Evolutionary conservation across 2,797 vertebrate species (phyloP).

Genomic region (Masticophis lateralis): DNA sequence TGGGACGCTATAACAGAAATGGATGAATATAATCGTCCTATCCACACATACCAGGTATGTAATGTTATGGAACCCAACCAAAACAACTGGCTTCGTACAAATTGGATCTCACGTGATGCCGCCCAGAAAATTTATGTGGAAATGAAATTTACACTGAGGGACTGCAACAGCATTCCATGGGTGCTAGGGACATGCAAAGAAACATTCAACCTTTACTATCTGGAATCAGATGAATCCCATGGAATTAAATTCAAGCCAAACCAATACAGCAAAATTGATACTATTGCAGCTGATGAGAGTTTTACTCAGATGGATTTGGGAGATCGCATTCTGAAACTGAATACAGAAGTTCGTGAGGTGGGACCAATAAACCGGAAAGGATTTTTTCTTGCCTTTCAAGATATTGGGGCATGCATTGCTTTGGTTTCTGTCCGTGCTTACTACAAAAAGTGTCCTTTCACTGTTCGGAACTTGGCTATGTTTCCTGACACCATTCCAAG

Average conservation of each 20-base stretch:
- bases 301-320: constrained; percentile 97
- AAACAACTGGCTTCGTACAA: constrained; percentile 96
- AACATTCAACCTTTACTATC: constrained; percentile 92
- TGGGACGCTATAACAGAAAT: constrained; percentile 97
- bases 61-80: constrained; percentile 96
- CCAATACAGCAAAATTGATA: constrained; percentile 92
- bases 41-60: constrained; percentile 95
- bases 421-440: constrained; percentile 91
- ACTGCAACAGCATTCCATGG: constrained; percentile 96
- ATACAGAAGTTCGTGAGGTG: constrained; percentile 93
- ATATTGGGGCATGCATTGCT: constrained; percentile 94
- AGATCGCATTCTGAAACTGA: constrained; percentile 93
- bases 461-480: constrained; percentile 86
- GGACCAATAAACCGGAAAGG: constrained; percentile 89
- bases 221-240: constrained; percentile 89
- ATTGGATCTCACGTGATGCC: constrained; percentile 91
- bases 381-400: constrained; percentile 94
- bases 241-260: constrained; percentile 84
- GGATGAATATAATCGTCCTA: constrained; percentile 93
- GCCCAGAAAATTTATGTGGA: constrained; percentile 95
- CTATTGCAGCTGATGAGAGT: constrained; percentile 93
- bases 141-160: constrained; percentile 91
- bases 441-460: constrained; percentile 95
- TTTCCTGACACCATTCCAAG: constrained; percentile 94
- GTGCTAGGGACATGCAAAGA: constrained; percentile 95